A percentile compares a stretch with the other conserved stretches of the same genome.
phyloP scores from a whole-genome alignment of 2,113 vertebrate species.

The Motacilla alba region DNA sequence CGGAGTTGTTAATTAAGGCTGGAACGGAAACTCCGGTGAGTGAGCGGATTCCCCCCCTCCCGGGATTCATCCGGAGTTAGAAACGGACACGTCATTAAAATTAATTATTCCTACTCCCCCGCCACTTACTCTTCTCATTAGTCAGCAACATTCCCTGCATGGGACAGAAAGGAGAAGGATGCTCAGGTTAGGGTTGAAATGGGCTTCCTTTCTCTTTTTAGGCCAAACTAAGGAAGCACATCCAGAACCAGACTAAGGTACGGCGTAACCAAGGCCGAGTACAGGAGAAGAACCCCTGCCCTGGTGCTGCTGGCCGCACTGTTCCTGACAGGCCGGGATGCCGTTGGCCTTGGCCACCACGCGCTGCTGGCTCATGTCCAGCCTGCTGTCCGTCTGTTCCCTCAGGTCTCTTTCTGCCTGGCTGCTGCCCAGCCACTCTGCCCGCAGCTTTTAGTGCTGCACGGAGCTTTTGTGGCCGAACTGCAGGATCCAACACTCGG shows the following conservation, averaged over 20 bases:
- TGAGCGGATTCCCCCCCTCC: background rate
- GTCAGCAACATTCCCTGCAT: background rate
- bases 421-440: background rate
- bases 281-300: background rate
- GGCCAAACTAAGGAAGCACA: slow-evolving; percentile 91
- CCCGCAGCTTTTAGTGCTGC: background rate
- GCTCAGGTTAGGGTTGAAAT: background rate
- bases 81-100: background rate
- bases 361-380: background rate
- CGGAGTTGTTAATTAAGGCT: background rate
- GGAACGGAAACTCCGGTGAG: too few species aligned
- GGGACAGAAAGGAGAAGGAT: background rate
- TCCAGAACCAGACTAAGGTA: slow-evolving; percentile 77
- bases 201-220: slow-evolving; percentile 36
- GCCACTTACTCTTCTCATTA: background rate
- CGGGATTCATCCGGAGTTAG: background rate
- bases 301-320: background rate
- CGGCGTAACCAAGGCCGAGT: background rate
- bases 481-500: too few species aligned
- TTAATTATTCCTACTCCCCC: background rate
- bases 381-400: background rate
- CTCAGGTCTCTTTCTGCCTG: background rate
- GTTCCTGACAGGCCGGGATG: background rate
- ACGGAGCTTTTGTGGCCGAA: background rate
- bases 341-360: background rate